A percentile compares a stretch with the other conserved stretches of the same genome.
These are phyloP conservation scores for Nasonia giraulti DNA, from an alignment of 1,140 invertebrate genomes.

Conservation along the genomic window DNA sequence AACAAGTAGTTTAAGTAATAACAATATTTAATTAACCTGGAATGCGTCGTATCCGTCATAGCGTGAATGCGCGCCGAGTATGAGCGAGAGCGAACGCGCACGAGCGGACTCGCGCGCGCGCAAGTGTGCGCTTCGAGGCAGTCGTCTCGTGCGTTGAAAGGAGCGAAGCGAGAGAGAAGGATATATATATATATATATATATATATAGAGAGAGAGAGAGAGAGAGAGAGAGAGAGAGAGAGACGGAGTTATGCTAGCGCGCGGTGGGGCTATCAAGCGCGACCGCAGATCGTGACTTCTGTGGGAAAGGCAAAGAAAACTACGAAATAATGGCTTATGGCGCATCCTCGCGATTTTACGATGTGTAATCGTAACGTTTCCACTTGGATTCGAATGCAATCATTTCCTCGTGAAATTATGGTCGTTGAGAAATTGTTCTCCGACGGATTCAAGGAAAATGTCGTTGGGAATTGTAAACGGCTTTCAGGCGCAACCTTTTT, in stretches of 20 bases:
- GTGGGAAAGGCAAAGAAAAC: constrained; percentile 70
- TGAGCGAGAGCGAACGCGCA: not conserved
- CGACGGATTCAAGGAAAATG: constrained; percentile 32
- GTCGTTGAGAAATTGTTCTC: constrained; percentile 41
- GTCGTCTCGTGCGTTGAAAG: constrained; percentile 53
- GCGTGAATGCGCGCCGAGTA: not conserved
- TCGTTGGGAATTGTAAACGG: constrained; percentile 40
- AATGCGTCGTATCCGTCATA: constrained; percentile 40
- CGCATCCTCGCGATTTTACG: constrained; percentile 49
- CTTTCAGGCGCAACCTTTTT: not conserved
- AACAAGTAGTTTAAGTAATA: constrained; percentile 44
- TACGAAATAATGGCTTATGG: constrained; percentile 51
- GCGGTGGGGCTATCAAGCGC: constrained; percentile 69
- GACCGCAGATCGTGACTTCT: constrained; percentile 73
- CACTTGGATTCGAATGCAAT: constrained; percentile 51
- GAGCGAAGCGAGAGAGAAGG: constrained; percentile 31
- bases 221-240: not conserved
- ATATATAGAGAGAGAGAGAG: not conserved
- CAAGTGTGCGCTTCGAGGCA: not conserved
- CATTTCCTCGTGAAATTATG: constrained; percentile 47
- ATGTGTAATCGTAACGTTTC: constrained; percentile 51
- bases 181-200: too few relatives aligned
- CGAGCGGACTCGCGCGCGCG: constrained; percentile 34
- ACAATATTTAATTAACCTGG: constrained; percentile 48
- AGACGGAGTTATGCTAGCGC: constrained; percentile 39